Conservation (phyloP, 2,113 vertebrate species). For the Vanacampus margaritifer region DNA sequence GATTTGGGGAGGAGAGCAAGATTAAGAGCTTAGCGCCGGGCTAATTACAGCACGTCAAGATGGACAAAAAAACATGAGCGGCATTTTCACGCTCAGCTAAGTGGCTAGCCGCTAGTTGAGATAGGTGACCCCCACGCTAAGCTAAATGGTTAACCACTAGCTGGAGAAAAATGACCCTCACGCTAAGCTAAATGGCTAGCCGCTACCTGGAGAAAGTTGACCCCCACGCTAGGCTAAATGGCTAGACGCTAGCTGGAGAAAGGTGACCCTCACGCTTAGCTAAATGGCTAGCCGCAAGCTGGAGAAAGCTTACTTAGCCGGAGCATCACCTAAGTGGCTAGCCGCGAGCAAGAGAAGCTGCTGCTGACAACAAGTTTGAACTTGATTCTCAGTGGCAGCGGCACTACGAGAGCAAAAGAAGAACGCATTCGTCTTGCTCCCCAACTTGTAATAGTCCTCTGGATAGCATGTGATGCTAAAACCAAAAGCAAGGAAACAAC, state of each 20-base stretch:
- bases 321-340: background rate
- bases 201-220: background rate
- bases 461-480: background rate
- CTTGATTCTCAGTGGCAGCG: background rate
- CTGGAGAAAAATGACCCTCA: background rate
- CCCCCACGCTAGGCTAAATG: background rate
- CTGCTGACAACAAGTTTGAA: background rate
- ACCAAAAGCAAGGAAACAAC: background rate
- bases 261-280: background rate
- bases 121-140: too few relatives aligned
- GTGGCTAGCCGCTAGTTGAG: background rate
- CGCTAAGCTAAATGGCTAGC: too few relatives aligned
- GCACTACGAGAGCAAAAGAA: background rate
- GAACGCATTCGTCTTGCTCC: background rate
- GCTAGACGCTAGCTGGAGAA: background rate
- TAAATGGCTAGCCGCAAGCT: background rate
- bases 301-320: too few relatives aligned
- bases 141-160: too few relatives aligned
- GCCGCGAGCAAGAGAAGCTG: background rate
- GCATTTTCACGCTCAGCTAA: background rate
- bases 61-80: constrained; percentile 4
- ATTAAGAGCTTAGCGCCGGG: constrained; percentile 68
- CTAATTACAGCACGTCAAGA: constrained; percentile 63
- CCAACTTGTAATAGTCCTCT: background rate
- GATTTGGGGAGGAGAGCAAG: constrained; percentile 39